Percentiles rank a stretch among this genome's conserved stretches.
Evolutionary conservation across 2,888 invertebrate genomes (phyloP).

Genomic region (Hydropsyche betteni): DNA sequence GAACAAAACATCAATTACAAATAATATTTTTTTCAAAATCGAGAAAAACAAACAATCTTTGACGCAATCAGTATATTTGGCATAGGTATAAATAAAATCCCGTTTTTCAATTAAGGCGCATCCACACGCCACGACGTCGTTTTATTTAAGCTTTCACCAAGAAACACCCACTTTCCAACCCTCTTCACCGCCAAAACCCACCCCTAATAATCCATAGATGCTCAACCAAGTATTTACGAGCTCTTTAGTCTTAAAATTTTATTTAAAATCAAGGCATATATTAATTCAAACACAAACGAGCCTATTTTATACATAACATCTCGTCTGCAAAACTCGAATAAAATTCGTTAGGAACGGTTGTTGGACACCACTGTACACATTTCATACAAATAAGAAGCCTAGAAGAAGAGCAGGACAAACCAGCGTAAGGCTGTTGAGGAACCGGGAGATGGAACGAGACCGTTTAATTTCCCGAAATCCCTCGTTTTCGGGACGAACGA

Average conservation of each 20-base stretch:
- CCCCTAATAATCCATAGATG: not conserved
- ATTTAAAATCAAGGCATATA: no score
- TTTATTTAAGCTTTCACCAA: slow-evolving; percentile 29
- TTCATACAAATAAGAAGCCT: not conserved
- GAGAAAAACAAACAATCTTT: slow-evolving; percentile 1
- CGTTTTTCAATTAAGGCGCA: slow-evolving; percentile 35
- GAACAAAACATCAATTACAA: no score
- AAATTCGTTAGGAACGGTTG: no score
- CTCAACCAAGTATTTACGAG: no score
- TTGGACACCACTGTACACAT: no score
- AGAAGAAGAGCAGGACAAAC: not conserved
- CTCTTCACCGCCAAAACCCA: not conserved
- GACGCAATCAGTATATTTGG: not conserved
- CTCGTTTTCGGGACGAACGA: slow-evolving; percentile 23
- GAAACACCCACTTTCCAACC: no score
- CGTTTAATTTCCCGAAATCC: slow-evolving; percentile 41
- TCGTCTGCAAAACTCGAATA: no score
- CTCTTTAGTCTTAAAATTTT: no score
- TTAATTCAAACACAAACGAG: no score
- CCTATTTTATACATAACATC: no score
- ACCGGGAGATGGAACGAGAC: not conserved
- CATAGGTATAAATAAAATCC: not conserved
- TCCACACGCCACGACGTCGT: not conserved
- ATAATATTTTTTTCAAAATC: no score
- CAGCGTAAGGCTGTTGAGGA: no score